Evolutionary conservation across 2,113 vertebrate species (phyloP).

Genomic region (Acrocephalus kingi): DNA sequence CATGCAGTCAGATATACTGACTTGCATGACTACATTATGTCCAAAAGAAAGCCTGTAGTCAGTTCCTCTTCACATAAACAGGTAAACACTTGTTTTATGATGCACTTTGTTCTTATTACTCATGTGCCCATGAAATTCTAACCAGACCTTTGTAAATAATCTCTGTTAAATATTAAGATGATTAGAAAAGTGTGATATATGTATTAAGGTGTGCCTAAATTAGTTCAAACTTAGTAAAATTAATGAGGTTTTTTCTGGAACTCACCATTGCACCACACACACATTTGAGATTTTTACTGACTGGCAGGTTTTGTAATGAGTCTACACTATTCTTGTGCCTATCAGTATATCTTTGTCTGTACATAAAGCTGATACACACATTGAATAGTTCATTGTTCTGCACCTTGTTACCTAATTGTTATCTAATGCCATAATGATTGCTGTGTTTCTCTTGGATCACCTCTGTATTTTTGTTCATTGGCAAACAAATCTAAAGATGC

Average conservation of each 20-base stretch:
- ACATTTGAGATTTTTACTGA: background rate
- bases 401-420: background rate
- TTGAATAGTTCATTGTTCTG: background rate
- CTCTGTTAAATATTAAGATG: background rate
- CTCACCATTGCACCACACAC: background rate
- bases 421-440: background rate
- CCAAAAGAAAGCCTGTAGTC: background rate
- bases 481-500: background rate
- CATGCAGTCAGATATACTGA: background rate
- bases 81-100: background rate
- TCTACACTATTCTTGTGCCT: background rate
- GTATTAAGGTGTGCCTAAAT: background rate
- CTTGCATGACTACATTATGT: background rate
- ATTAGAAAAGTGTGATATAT: background rate
- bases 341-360: background rate
- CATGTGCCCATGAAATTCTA: background rate
- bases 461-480: background rate
- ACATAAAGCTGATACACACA: background rate
- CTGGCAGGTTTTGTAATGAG: background rate
- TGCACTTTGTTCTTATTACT: background rate
- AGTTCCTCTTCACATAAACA: background rate
- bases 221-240: background rate
- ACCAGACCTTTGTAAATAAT: background rate
- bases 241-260: background rate
- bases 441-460: background rate